Conservation (phyloP, 1,140 invertebrate genomes). For the Linepithema humile region DNA sequence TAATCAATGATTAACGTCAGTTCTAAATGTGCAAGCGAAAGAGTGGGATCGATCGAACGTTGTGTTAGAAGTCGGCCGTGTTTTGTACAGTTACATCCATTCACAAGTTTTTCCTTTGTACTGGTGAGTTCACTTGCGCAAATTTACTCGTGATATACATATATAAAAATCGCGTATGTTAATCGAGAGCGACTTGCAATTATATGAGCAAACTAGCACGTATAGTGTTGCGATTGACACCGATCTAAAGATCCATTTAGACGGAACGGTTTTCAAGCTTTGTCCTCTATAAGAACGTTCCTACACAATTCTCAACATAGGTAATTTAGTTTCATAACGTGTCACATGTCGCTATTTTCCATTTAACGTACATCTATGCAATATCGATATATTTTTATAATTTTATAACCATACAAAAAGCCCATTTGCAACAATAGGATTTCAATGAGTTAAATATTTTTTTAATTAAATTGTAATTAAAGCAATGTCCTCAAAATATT, state of each 20-base stretch:
- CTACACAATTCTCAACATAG: background rate
- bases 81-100: background rate
- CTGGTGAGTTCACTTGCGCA: too few species aligned
- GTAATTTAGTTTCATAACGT: background rate
- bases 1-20: background rate
- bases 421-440: background rate
- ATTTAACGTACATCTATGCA: background rate
- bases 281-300: background rate
- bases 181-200: background rate
- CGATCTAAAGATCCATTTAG: constrained; percentile 1
- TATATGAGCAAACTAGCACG: background rate
- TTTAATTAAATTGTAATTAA: background rate
- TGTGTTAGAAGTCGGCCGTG: background rate
- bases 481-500: background rate
- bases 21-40: background rate
- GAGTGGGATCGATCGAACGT: background rate
- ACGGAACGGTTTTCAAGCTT: background rate
- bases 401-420: background rate
- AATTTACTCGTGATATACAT: background rate
- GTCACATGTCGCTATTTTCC: background rate
- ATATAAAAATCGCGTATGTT: background rate
- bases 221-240: background rate
- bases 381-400: background rate
- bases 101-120: background rate
- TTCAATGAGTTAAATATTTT: background rate